Percentiles rank a stretch among this genome's conserved stretches.
phyloP scores from a whole-genome alignment of 2,797 vertebrate genomes.

The Hyperoplus immaculatus region DNA sequence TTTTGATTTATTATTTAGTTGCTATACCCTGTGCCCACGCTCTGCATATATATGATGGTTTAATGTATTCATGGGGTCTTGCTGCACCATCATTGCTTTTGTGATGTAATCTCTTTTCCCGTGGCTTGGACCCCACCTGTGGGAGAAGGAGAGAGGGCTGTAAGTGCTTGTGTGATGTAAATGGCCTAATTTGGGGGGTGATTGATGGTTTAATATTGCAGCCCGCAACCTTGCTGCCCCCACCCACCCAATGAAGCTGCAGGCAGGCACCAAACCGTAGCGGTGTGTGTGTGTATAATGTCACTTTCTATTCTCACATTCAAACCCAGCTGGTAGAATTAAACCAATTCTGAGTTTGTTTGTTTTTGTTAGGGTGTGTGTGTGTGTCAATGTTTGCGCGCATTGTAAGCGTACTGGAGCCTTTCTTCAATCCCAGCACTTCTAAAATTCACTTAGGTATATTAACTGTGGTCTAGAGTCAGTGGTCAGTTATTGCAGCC shows the following conservation, averaged over 20 bases:
- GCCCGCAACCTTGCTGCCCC: slow-evolving; percentile 89
- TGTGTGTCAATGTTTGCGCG: slow-evolving; percentile 20
- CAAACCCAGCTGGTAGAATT: slow-evolving; percentile 80
- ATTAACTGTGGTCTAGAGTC: slow-evolving; percentile 82
- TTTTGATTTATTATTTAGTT: slow-evolving; percentile 76
- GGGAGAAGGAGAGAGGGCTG: slow-evolving; percentile 79
- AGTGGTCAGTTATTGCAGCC: slow-evolving; percentile 81
- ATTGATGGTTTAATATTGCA: slow-evolving; percentile 93
- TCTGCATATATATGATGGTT: slow-evolving; percentile 62
- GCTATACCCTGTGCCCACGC: slow-evolving; percentile 46
- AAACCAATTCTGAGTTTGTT: slow-evolving; percentile 83
- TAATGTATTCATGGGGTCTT: slow-evolving; percentile 74
- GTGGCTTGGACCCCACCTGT: slow-evolving; percentile 83
- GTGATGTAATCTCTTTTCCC: slow-evolving; percentile 84
- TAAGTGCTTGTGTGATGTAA: slow-evolving; percentile 88
- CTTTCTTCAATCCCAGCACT: slow-evolving; percentile 63
- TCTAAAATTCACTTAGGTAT: slow-evolving; percentile 81
- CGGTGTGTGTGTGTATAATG: slow-evolving; percentile 82
- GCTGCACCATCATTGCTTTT: slow-evolving; percentile 78
- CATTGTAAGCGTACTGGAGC: slow-evolving; percentile 52
- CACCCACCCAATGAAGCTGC: slow-evolving; percentile 89
- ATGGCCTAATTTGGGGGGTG: slow-evolving; percentile 89
- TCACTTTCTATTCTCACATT: slow-evolving; percentile 85
- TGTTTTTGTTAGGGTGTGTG: slow-evolving; percentile 66
- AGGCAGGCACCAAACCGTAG: slow-evolving; percentile 82